Conservation (phyloP, 1,140 invertebrate genomes). For the Drosophila rhopaloa region DNA sequence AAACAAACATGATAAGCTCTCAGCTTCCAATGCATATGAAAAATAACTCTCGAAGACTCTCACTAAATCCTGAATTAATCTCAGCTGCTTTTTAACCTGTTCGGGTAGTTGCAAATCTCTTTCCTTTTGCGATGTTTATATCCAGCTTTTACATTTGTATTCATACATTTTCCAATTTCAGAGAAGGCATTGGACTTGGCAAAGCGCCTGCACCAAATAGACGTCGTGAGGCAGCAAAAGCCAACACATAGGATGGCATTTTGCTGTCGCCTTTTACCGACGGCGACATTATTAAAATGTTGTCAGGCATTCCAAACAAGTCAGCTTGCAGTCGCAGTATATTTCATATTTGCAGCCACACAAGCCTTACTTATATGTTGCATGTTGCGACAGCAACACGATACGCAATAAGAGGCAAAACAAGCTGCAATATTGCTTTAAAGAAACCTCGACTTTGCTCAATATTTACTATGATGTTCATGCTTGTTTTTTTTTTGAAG, state of each 20-base stretch:
- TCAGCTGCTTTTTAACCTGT: not conserved
- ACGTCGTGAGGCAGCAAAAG: conserved; percentile 46
- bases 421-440: conserved; percentile 14
- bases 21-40: not conserved
- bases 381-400: conserved; percentile 13
- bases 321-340: conserved; percentile 26
- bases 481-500: too few species aligned
- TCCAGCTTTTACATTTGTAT: conserved; percentile 11
- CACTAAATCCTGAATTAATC: conserved; percentile 12
- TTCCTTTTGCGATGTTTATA: conserved; percentile 18
- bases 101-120: not conserved
- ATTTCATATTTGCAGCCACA: conserved; percentile 61
- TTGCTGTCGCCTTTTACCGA: conserved; percentile 46
- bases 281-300: conserved; percentile 69
- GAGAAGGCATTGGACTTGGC: conserved; percentile 7
- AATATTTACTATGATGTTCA: too few species aligned
- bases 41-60: not conserved
- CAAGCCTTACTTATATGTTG: not conserved
- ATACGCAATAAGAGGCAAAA: conserved; percentile 3
- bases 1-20: conserved; percentile 8
- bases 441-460: not conserved
- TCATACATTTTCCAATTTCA: conserved; percentile 32
- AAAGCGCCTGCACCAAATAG: conserved; percentile 13
- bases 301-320: conserved; percentile 69
- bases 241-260: conserved; percentile 29